These are phyloP conservation scores for Bucco capensis DNA, from an alignment of 2,113 vertebrate species.

Conservation along the genomic window DNA sequence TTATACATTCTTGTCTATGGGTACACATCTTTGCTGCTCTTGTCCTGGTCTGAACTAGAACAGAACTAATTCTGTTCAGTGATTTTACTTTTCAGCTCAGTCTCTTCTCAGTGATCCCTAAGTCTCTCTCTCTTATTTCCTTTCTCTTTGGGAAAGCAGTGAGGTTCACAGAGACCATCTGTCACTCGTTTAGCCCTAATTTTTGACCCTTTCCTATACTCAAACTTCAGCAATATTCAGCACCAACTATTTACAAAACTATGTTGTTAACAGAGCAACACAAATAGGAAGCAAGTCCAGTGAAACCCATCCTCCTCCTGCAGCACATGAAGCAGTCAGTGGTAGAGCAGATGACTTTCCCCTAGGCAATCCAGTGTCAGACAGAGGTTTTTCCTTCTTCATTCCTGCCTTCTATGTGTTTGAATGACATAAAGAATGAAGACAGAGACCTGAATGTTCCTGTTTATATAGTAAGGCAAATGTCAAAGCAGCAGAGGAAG, in stretches of 20 bases:
- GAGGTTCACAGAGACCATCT: too few species aligned
- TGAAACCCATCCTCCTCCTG: background rate
- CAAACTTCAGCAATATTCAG: background rate
- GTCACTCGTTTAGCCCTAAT: too few species aligned
- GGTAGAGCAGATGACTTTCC: background rate
- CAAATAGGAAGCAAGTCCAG: background rate
- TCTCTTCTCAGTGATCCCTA: too few species aligned
- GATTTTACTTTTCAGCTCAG: too few species aligned
- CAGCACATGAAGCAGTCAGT: background rate
- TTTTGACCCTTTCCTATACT: background rate
- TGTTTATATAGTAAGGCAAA: background rate
- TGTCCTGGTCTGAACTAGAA: background rate
- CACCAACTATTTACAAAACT: background rate
- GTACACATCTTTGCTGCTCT: background rate
- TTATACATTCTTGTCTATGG: background rate
- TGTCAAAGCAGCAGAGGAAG: background rate
- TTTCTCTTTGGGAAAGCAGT: too few species aligned
- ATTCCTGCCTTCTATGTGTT: fast-evolving
- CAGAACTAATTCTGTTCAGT: too few species aligned
- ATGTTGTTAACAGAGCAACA: background rate
- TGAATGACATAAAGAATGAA: background rate
- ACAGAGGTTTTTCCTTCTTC: background rate
- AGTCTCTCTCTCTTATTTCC: too few species aligned
- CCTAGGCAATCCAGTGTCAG: background rate
- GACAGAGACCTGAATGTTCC: background rate